Conservation (phyloP, 2,113 vertebrate species). For the Otis tarda region DNA sequence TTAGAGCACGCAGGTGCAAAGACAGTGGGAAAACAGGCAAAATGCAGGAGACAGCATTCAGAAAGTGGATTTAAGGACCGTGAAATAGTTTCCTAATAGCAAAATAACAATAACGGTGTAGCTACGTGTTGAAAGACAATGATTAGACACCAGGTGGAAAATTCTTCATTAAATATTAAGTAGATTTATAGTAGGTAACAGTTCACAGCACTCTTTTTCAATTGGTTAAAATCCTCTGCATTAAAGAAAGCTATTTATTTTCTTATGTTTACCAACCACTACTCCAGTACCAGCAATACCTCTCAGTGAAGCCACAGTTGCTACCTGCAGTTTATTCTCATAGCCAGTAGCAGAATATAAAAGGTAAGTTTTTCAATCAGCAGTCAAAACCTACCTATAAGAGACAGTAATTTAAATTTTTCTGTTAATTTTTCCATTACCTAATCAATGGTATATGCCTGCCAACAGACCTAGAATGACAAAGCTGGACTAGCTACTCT, state of each 20-base stretch:
- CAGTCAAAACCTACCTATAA: neutral
- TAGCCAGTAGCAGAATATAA: neutral
- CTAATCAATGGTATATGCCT: neutral
- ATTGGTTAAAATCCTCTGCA: neutral
- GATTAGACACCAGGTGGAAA: neutral
- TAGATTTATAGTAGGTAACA: neutral
- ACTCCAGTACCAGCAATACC: neutral
- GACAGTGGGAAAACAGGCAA: neutral
- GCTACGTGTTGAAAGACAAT: neutral
- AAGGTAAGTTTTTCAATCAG: neutral
- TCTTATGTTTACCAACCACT: neutral
- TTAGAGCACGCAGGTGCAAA: constrained; percentile 1
- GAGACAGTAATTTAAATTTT: neutral
- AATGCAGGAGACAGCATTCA: neutral
- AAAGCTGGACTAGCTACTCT: neutral
- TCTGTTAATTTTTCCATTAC: neutral
- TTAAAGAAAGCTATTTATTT: neutral
- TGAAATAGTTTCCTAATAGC: neutral
- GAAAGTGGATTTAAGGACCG: neutral
- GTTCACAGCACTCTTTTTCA: neutral
- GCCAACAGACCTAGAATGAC: neutral
- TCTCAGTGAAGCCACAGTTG: neutral
- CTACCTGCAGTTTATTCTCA: neutral
- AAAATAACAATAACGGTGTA: rapidly evolving
- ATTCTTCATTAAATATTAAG: neutral